Evolutionary conservation across 2,113 vertebrate species (phyloP).

Genomic region (Daphoenositta chrysoptera): DNA sequence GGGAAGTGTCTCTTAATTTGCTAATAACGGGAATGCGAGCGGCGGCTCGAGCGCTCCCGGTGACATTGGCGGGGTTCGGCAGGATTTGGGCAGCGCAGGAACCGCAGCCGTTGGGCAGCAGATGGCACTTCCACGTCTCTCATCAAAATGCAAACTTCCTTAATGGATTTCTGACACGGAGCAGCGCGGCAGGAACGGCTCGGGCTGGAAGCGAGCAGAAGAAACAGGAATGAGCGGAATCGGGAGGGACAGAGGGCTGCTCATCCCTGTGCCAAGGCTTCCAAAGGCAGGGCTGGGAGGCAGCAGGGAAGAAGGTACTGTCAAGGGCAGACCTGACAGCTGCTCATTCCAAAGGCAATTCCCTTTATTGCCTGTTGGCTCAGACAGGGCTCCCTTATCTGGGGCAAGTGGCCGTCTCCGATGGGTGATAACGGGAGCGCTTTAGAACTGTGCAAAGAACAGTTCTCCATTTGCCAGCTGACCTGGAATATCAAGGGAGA

Average conservation of each 20-base stretch:
- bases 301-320: neutral
- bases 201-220: neutral
- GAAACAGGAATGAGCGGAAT: neutral
- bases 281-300: neutral
- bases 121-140: conserved; percentile 35
- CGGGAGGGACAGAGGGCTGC: neutral
- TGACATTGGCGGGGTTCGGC: conserved; percentile 44
- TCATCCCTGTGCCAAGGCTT: neutral
- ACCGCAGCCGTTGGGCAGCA: conserved; percentile 60
- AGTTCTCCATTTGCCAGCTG: conserved; percentile 52
- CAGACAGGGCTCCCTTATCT: conserved; percentile 1
- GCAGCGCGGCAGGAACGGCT: neutral
- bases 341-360: conserved; percentile 8
- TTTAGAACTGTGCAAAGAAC: conserved; percentile 15
- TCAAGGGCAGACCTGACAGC: conserved; percentile 14
- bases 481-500: conserved; percentile 51
- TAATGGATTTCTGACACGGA: conserved; percentile 53
- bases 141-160: conserved; percentile 58
- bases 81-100: conserved; percentile 55
- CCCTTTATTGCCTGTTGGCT: conserved; percentile 24
- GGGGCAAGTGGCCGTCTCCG: conserved; percentile 24
- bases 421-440: conserved; percentile 16
- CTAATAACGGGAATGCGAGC: conserved; percentile 58
- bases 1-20: conserved; percentile 67
- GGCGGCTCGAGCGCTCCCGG: conserved; percentile 20